phyloP scores from a whole-genome alignment of 2,888 invertebrate species.

The Protodeltote pygarga region DNA sequence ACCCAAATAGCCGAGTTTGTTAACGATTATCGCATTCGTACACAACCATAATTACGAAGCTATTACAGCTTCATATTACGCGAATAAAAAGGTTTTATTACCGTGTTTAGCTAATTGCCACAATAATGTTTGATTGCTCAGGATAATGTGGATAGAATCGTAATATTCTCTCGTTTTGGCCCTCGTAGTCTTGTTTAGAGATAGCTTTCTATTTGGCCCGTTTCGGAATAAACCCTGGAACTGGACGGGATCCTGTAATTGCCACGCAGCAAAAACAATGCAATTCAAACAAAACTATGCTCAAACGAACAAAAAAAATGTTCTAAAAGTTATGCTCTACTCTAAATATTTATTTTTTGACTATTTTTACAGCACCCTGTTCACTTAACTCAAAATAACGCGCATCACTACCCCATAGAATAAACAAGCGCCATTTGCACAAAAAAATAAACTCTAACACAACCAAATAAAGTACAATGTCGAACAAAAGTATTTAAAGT shows the following conservation, averaged over 20 bases:
- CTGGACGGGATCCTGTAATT: too few species aligned
- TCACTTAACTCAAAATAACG: conserved; percentile 16
- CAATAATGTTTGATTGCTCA: too few species aligned
- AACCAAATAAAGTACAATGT: conserved; percentile 11
- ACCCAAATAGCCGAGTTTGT: conserved; percentile 9
- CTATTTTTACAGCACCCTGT: too few species aligned
- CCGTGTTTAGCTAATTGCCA: conserved; percentile 15
- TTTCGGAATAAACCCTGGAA: too few species aligned
- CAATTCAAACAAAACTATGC: too few species aligned
- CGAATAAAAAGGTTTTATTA: conserved; percentile 19
- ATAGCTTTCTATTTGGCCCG: conserved; percentile 5
- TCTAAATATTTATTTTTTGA: too few species aligned
- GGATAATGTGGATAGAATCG: too few species aligned
- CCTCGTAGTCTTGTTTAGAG: too few species aligned
- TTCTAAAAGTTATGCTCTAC: too few species aligned
- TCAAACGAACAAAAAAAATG: too few species aligned
- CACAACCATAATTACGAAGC: conserved; percentile 21
- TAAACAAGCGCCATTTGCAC: conserved; percentile 15
- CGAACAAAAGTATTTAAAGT: conserved; percentile 12
- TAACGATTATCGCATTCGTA: conserved; percentile 28
- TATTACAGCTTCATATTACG: conserved; percentile 16
- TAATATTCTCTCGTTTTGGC: too few species aligned
- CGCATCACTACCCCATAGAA: conserved; percentile 19
- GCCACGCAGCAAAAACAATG: too few species aligned
- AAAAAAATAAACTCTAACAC: conserved; percentile 13